These are phyloP conservation scores for Drosophila kohkoa DNA, from an alignment of 1,140 invertebrate species.

Conservation along the genomic window DNA sequence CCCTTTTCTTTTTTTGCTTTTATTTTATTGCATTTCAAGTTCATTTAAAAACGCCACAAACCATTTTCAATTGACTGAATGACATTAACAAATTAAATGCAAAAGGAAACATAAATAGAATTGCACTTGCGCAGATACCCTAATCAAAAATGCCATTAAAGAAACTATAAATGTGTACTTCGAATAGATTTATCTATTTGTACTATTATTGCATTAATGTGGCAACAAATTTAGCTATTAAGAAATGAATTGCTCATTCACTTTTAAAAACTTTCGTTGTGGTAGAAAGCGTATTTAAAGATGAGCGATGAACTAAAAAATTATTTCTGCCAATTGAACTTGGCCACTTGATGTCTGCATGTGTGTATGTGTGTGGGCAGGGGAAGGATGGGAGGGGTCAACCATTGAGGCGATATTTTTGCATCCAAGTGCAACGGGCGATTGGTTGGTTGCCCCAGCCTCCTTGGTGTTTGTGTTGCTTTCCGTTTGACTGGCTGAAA, in stretches of 20 bases:
- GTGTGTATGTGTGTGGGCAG: not conserved
- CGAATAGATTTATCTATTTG: too few relatives aligned
- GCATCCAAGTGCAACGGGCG: conserved; percentile 23
- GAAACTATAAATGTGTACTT: not conserved
- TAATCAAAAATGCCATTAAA: not conserved
- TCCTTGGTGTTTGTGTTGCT: conserved; percentile 10
- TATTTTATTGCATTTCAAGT: conserved; percentile 29
- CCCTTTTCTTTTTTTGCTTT: conserved; percentile 19
- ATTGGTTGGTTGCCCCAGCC: conserved; percentile 10
- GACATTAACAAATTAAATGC: conserved; percentile 18
- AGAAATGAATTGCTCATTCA: not conserved
- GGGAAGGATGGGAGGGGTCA: not conserved
- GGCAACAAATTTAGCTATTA: not conserved
- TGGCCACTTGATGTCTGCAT: not conserved
- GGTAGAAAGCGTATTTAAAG: not conserved
- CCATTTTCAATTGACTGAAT: conserved; percentile 41
- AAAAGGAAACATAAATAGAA: conserved; percentile 32
- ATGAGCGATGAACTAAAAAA: conserved; percentile 3
- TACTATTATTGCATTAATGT: too few relatives aligned
- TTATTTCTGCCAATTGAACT: conserved; percentile 10
- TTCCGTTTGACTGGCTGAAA: conserved; percentile 48
- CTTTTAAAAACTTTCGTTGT: too few relatives aligned
- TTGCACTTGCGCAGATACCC: conserved; percentile 1
- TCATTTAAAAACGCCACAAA: conserved; percentile 37
- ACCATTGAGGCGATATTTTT: not conserved